Evolutionary conservation across 2,797 vertebrate species (phyloP), one percentile per base, ranked within the genome.

Genomic region (Falco columbarius): DNA sequence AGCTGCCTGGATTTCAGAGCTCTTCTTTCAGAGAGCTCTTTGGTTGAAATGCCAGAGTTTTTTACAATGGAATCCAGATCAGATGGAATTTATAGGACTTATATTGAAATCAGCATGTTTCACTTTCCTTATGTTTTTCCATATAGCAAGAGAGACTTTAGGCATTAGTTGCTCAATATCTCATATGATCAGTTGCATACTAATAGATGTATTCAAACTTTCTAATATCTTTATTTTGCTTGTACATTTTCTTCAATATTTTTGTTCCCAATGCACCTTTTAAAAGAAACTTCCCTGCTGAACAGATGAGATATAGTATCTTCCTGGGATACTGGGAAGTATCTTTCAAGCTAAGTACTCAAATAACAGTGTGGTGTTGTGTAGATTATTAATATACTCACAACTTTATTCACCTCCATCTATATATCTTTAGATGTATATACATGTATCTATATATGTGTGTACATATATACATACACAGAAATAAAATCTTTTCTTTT

Each of bases 341-440:
- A 49, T 23, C 49, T 84, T 90, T 83, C 83, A 70, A 66, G 52
- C 14, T 36, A 49, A 73, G 20, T 32, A 12, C 26, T 66, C 21
- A 77, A 76, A 34, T 40, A 75, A n/a, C 54, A 18, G 19, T 54
- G 38, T 7, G 44, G 40, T 20, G 14, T 44, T 74, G 30, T 44
- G 26, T 4, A 44, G 38, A 22, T 82, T 47, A 67, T 51, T 71
- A 47, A 52, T 38, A n/a, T 4, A 8, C 29, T 71, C 52, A 47
- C 12, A 34, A 18, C 34, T 80, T 80, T 52, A 86, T 56, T 81
- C 22, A 77, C 27, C 26, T 92, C 26, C 29, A 40, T n/a, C 58
- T 58, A 2, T 44, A 0, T 36, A 59, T 26, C 8, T 89, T 15
- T 17, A 13, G 14, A 14, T 3, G 0, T 10, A 23, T 12, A 5